Evolutionary conservation across 2,888 invertebrate species (phyloP), one percentile per base, ranked within the genome.

Genomic region (Pyrrhia umbra): DNA sequence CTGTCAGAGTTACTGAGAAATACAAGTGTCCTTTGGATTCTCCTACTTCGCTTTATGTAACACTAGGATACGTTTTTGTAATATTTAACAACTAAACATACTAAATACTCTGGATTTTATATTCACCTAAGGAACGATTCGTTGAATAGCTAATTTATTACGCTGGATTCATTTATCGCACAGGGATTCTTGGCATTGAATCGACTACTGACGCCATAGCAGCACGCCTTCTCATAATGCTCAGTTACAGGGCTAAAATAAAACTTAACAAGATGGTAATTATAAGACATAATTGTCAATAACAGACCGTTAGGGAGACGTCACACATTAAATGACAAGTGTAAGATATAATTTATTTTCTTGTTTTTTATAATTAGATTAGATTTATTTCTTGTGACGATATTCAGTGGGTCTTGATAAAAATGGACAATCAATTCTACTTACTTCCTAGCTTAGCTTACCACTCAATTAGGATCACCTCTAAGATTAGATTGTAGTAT

Each of bases 141-240:
- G 59, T 58, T 64, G 49, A 30, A 59, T 23, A 30, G 54, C 57
- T 57, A 65, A 34, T 25, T 62, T 62, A 49, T 65, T 63, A 68
- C 61, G 54, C 47, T 71, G 30, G 52, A 67, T 60, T 68, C 51
- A 64, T 62, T 68, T 68, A 68, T 63, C 65, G 59, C 64, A 51
- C 57, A 51, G 68, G 49, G 64, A 71, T 71, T 82, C 78, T 84
- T 84, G 83, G 82, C 85, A 85, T 77, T 80, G 75, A 79, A 59
- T 62, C 58, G 56, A 45, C 54, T 25, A 34, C 55, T 81, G 77
- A 83, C 85, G 85, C 80, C 79, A 79, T 27, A 52, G 23, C 27
- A 67, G 37, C 58, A 66, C 57, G 54, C 54, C 55, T 51, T 23
- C 60, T 23, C 55, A 51, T 57, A 46, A 30, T 27, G 27, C 61